phyloP scores from a whole-genome alignment of 2,113 vertebrate genomes.

The Percina caprodes region DNA sequence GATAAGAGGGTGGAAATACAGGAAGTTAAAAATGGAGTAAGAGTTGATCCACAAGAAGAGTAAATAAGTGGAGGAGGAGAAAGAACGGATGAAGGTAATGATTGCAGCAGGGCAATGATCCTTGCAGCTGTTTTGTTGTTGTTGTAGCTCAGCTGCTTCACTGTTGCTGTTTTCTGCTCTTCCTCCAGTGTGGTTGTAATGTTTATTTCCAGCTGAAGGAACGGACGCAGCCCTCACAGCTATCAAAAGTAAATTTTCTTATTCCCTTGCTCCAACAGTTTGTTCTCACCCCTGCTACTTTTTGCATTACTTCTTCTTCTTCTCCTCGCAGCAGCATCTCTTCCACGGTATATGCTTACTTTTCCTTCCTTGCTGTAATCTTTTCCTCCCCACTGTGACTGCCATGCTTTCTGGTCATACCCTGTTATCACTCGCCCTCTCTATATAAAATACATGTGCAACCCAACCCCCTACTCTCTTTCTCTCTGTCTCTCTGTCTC shows the following conservation, averaged over 20 bases:
- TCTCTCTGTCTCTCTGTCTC: neutral
- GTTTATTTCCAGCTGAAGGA: constrained; percentile 49
- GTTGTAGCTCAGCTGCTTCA: constrained; percentile 9
- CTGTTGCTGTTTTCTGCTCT: constrained; percentile 20
- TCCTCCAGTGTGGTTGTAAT: constrained; percentile 15
- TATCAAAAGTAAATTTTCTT: constrained; percentile 42
- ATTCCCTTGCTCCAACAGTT: constrained; percentile 19
- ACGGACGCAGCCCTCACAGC: constrained; percentile 10
- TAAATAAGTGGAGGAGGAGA: constrained; percentile 13
- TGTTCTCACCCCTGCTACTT: constrained; percentile 16
- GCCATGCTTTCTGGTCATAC: constrained; percentile 26
- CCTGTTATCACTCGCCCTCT: constrained; percentile 26
- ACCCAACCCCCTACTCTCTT: constrained; percentile 7
- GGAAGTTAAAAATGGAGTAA: constrained; percentile 11
- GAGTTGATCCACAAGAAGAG: constrained; percentile 12
- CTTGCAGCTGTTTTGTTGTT: constrained; percentile 21
- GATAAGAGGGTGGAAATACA: constrained; percentile 17
- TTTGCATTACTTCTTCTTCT: neutral
- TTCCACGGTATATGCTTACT: neutral
- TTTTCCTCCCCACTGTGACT: constrained; percentile 17
- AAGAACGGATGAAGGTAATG: constrained; percentile 21
- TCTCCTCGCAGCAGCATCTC: constrained; percentile 8
- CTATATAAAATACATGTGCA: constrained; percentile 22
- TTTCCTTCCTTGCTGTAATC: constrained; percentile 4
- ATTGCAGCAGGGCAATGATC: constrained; percentile 16